Base-by-base conservation (phyloP, 2,113 vertebrate genomes). In the Coracopsis vasa region DNA sequence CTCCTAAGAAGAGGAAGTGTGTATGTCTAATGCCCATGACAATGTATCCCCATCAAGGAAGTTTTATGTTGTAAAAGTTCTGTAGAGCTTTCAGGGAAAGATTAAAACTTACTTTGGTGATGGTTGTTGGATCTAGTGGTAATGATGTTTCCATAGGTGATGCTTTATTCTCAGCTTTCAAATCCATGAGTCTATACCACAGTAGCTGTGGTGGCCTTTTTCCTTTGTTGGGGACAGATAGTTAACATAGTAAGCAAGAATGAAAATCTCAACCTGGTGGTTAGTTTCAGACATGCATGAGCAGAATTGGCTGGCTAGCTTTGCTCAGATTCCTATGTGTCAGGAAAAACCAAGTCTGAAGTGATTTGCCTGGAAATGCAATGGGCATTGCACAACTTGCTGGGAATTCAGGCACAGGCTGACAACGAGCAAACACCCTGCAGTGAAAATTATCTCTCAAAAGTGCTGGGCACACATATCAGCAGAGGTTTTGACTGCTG, bases 341-440 rank as follows among this genome's bases (percentile, higher is more conserved):
- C 37, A 42, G 35, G 67, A 67, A 77, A 69, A 92, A 42, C 18
- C 23, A 24, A 53, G 37, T 66, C 64, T 65, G 31, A 41, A 69
- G 45, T 44, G 21, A 77, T 48, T 80, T 83, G 9, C 42, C 13
- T 54, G n/a, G 50, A 61, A 91, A 62, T 82, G 37, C 48, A 25
- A 4, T 3, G 5, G 24, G 9, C 21, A 7, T 47, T 80, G 54
- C 2, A 0, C 47, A 80, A 21, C 17, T 78, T 1, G 0, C 1
- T 2, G 33, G 42, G 50, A 86, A 56, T 86, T 90, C 29, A 39
- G 80, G 41, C 70, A 60, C 9, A 29, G 72, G 50, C 44, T 15
- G 29, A 16, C 37, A 50, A 16, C 5, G 2, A 77, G 4, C 16
- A 21, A 67, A 41, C 11, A 17, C 4, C 15, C 39, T 85, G 31